Percentiles rank a stretch among this genome's conserved stretches.
Evolutionary conservation across 2,888 invertebrate genomes (phyloP).

Genomic region (Blastobasis lacticolella): DNA sequence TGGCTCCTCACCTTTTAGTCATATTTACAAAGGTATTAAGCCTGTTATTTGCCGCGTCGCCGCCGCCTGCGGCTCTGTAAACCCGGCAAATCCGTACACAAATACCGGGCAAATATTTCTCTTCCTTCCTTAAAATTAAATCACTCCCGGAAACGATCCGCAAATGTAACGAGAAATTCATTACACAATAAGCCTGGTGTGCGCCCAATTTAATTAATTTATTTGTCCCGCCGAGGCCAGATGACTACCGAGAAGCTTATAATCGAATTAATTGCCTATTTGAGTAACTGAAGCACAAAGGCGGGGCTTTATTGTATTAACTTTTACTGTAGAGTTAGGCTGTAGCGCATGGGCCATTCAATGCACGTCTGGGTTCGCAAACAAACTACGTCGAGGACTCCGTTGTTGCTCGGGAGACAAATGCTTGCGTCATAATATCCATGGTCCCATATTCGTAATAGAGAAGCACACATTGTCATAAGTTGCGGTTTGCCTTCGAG

Average conservation of each 20-base stretch:
- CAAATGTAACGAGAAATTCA: background rate
- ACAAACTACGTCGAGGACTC: background rate
- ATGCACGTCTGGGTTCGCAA: background rate
- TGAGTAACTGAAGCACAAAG: background rate
- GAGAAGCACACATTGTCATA: too few species aligned
- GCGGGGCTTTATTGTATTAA: too few species aligned
- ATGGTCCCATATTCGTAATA: too few species aligned
- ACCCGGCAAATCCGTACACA: conserved; percentile 6
- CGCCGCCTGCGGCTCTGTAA: conserved; percentile 4
- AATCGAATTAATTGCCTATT: background rate
- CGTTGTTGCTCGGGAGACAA: background rate
- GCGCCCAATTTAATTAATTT: too few species aligned
- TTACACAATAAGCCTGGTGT: too few species aligned
- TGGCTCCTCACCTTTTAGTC: background rate
- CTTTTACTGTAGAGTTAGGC: too few species aligned
- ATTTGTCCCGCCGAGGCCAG: too few species aligned
- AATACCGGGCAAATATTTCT: conserved; percentile 1
- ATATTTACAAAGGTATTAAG: conserved; percentile 1
- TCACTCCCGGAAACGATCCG: conserved; percentile 1
- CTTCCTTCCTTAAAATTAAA: conserved; percentile 2
- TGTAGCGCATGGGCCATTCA: background rate
- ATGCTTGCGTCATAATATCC: background rate
- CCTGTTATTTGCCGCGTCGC: conserved; percentile 1
- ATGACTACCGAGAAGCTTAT: too few species aligned
- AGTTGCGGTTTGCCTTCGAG: too few species aligned